These are phyloP conservation scores for Lepidotrigona ventralis DNA, from an alignment of 1,140 invertebrate species.

Conservation along the genomic window DNA sequence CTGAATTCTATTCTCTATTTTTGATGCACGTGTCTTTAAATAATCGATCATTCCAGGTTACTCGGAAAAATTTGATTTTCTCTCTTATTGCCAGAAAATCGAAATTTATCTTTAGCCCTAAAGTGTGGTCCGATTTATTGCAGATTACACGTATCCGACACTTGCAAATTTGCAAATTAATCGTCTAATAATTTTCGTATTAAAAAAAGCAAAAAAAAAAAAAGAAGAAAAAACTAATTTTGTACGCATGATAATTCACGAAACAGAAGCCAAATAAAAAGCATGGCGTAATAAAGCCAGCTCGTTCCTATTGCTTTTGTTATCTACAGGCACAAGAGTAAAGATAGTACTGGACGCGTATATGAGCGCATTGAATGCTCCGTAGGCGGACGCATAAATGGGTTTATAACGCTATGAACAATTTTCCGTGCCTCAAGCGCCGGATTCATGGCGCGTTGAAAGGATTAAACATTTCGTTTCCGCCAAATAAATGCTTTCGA, in stretches of 20 bases:
- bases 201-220: no score
- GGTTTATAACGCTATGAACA: not conserved
- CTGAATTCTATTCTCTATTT: not conserved
- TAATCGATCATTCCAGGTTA: no score
- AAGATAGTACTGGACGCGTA: not conserved
- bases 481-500: not conserved
- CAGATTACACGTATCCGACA: no score
- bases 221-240: no score
- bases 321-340: not conserved
- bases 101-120: no score
- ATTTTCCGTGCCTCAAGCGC: not conserved
- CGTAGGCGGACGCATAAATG: not conserved
- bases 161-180: no score
- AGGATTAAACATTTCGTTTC: not conserved
- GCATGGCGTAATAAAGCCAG: not conserved
- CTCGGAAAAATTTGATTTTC: no score
- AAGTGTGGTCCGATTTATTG: no score
- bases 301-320: not conserved
- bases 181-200: no score
- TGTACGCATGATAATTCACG: not conserved
- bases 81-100: no score
- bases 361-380: not conserved
- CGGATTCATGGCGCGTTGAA: not conserved
- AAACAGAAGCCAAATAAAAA: not conserved
- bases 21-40: no score